phyloP scores from a whole-genome alignment of 2,888 invertebrate species.

The Hypena proboscidalis region DNA sequence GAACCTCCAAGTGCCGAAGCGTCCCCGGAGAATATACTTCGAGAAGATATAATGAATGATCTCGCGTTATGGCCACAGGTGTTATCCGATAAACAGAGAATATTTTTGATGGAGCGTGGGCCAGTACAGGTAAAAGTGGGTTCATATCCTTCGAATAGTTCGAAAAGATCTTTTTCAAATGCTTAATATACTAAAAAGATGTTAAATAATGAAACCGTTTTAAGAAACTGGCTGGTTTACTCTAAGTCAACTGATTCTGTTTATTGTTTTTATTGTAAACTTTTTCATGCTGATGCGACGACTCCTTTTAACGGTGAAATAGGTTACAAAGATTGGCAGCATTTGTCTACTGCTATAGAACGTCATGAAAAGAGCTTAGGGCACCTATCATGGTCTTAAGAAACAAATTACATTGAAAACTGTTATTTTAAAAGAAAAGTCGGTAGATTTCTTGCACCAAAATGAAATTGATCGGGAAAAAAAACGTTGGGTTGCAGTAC shows the following conservation, averaged over 20 bases:
- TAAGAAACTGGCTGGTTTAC: constrained; percentile 26
- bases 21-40: no score
- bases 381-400: background rate
- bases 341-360: constrained; percentile 17
- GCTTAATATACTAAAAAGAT: constrained; percentile 7
- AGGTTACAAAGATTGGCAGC: constrained; percentile 16
- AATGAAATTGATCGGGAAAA: constrained; percentile 12
- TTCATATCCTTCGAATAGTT: constrained; percentile 4
- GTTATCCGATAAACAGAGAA: no score
- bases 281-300: constrained; percentile 9
- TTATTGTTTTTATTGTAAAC: constrained; percentile 25
- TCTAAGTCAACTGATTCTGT: constrained; percentile 21
- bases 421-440: no score
- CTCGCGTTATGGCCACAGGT: no score
- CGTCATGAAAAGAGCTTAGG: constrained; percentile 12
- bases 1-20: no score
- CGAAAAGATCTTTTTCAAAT: constrained; percentile 20
- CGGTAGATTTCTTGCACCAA: no score
- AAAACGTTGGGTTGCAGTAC: constrained; percentile 14
- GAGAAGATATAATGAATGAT: no score
- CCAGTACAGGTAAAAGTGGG: constrained; percentile 10
- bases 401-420: no score
- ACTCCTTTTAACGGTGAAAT: constrained; percentile 11
- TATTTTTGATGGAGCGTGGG: background rate
- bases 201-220: constrained; percentile 20